A percentile compares a stretch with the other conserved stretches of the same genome.
phyloP scores from a whole-genome alignment of 2,113 vertebrate genomes.

The Apodemus sylvaticus region DNA sequence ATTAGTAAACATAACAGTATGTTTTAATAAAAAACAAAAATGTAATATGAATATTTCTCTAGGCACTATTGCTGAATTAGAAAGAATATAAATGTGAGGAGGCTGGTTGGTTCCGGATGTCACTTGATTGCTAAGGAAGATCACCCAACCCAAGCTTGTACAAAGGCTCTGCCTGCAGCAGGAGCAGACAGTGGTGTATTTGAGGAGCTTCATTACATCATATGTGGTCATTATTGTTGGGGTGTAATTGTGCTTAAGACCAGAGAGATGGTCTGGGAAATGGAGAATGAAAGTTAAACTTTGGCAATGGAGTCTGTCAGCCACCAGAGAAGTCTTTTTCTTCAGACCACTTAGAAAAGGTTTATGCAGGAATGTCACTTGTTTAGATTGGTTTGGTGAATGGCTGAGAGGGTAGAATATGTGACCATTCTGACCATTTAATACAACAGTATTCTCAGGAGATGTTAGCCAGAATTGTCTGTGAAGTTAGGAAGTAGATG shows the following conservation, averaged over 20 bases:
- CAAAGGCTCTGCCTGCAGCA: not conserved
- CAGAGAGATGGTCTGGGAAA: not conserved
- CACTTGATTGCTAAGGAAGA: not conserved
- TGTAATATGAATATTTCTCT: not conserved
- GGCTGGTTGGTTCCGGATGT: not conserved
- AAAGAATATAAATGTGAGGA: not conserved
- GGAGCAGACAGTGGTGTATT: not conserved
- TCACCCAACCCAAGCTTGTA: not conserved
- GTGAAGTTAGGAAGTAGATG: not conserved
- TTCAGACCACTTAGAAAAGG: slow-evolving; percentile 1
- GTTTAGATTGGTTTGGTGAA: not conserved
- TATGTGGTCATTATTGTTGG: not conserved
- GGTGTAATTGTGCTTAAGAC: not conserved
- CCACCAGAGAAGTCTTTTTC: slow-evolving; percentile 9
- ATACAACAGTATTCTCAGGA: not conserved
- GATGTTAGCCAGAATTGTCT: not conserved
- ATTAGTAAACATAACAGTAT: not conserved
- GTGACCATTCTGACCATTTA: not conserved
- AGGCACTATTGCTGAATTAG: not conserved
- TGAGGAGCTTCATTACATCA: not conserved
- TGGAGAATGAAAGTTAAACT: slow-evolving; percentile 1
- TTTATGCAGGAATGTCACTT: not conserved
- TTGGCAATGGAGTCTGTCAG: not conserved
- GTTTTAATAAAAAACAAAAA: not conserved
- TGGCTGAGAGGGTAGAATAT: not conserved